Percentiles rank a stretch among this genome's conserved stretches.
Conservation (phyloP, 2,113 vertebrate species). For the Aegotheles bennettii region DNA sequence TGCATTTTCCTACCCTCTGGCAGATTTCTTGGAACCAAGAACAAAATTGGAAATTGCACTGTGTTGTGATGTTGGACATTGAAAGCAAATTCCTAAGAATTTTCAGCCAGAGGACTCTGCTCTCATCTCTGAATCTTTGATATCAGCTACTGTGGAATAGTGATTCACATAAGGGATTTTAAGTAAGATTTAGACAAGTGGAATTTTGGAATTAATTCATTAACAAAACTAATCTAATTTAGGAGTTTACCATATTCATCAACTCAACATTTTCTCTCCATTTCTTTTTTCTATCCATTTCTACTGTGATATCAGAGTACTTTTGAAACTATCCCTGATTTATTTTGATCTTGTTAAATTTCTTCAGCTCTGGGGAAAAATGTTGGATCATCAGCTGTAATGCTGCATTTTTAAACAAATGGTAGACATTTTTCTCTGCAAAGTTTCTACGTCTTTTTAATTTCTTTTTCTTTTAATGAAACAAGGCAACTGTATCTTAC, state of each 20-base stretch:
- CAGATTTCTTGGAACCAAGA: conserved; percentile 10
- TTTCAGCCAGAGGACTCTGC: background rate
- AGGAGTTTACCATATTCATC: background rate
- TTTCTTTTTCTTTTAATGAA: background rate
- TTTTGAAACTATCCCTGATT: background rate
- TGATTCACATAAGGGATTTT: background rate
- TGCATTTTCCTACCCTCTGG: conserved; percentile 28
- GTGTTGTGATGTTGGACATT: background rate
- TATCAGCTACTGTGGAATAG: background rate
- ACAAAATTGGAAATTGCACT: background rate
- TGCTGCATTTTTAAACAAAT: background rate
- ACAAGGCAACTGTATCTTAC: background rate
- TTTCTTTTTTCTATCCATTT: background rate
- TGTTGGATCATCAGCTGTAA: background rate
- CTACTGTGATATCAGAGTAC: background rate
- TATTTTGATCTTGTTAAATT: background rate
- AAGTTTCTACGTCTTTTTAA: background rate
- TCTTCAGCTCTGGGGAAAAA: background rate
- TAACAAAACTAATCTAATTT: background rate
- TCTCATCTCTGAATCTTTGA: background rate
- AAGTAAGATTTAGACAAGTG: background rate
- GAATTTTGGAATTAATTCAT: background rate
- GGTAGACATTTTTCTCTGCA: background rate
- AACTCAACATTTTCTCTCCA: background rate
- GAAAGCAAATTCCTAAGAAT: conserved; percentile 15